These are phyloP conservation scores for Eupleurogrammus muticus DNA, from an alignment of 2,797 vertebrate species.

Conservation along the genomic window DNA sequence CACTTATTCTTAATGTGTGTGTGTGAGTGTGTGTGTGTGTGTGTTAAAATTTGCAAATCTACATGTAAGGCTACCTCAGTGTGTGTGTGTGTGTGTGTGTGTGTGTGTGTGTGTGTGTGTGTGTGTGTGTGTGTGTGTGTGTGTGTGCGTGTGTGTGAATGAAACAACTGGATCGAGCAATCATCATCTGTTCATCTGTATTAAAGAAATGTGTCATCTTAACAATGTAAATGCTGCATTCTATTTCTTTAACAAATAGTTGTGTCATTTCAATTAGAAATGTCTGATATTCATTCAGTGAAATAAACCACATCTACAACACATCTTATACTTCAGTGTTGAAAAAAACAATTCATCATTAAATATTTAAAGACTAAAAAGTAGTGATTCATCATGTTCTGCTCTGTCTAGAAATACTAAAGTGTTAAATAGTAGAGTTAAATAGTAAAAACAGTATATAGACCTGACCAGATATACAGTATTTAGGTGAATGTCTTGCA, in stretches of 20 bases:
- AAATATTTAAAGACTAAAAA: background rate
- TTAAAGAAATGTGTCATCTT: slow-evolving; percentile 11
- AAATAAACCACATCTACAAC: slow-evolving; percentile 42
- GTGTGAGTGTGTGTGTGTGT: slow-evolving; percentile 2
- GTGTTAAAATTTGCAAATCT: slow-evolving; percentile 13
- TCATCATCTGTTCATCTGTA: background rate
- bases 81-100: slow-evolving; percentile 7
- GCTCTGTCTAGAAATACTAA: background rate
- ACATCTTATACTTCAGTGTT: background rate
- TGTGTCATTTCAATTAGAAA: slow-evolving; percentile 20
- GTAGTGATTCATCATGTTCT: background rate
- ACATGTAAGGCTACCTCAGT: slow-evolving; percentile 17
- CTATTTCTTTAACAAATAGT: slow-evolving; percentile 2
- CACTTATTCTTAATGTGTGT: slow-evolving; percentile 1
- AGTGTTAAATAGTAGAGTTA: too few relatives aligned
- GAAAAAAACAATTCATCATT: background rate
- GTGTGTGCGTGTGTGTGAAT: background rate
- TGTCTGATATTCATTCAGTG: slow-evolving; percentile 2
- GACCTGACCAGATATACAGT: too few relatives aligned
- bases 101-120: slow-evolving; percentile 2
- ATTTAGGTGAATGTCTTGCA: too few relatives aligned
- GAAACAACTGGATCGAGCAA: slow-evolving; percentile 8
- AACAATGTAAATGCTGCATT: slow-evolving; percentile 37
- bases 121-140: background rate
- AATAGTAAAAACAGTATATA: too few relatives aligned